Evolutionary conservation across 2,113 vertebrate genomes (phyloP).

Genomic region (Carassius carassius): DNA sequence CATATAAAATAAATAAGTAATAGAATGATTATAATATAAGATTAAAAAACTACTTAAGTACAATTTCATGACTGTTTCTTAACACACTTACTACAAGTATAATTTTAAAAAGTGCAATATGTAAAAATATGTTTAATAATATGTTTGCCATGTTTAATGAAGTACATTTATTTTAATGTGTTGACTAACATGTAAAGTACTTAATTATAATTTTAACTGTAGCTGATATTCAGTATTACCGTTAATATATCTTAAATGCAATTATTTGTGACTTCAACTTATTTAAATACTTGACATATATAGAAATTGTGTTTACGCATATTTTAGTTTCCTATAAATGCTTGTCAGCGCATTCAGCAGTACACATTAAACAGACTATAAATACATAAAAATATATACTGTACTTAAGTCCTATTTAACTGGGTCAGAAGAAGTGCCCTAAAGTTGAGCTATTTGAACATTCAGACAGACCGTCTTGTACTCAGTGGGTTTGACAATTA

Average conservation of each 20-base stretch:
- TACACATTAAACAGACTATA: neutral
- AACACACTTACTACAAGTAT: no score
- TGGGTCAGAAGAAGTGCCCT: neutral
- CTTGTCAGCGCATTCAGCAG: no score
- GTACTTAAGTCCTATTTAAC: neutral
- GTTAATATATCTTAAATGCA: neutral
- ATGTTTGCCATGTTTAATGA: neutral
- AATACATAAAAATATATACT: neutral
- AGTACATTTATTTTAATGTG: neutral
- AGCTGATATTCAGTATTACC: neutral
- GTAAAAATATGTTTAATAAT: neutral
- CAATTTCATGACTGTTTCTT: no score
- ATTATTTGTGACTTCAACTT: neutral
- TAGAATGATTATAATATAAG: neutral
- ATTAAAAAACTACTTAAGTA: no score
- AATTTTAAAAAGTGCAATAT: no score
- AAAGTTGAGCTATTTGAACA: no score
- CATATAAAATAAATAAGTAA: neutral
- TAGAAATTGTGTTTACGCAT: no score
- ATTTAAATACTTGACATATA: no score
- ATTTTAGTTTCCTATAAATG: no score
- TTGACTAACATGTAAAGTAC: no score
- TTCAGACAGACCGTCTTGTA: constrained; percentile 4
- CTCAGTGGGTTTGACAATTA: neutral
- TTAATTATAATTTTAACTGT: neutral